These are phyloP conservation scores for Dermolepida albohirtum DNA, from an alignment of 2,888 invertebrate species.

Conservation along the genomic window DNA sequence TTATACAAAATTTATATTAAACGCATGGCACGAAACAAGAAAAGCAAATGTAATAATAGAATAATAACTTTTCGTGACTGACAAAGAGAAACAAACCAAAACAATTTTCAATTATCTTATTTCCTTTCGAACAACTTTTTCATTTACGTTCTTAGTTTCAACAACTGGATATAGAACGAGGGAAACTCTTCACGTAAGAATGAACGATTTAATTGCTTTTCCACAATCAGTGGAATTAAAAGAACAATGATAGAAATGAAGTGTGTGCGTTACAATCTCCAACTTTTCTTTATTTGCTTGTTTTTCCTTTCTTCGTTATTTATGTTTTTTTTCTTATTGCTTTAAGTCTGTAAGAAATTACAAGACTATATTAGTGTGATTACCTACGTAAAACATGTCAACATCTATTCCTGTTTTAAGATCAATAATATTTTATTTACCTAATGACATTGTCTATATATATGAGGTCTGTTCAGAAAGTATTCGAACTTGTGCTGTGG, in stretches of 20 bases:
- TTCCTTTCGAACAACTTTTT: background rate
- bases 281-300: background rate
- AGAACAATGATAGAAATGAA: background rate
- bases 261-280: background rate
- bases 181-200: background rate
- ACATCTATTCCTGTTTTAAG: too few species aligned
- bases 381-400: too few species aligned
- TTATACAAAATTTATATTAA: too few species aligned
- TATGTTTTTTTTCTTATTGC: background rate
- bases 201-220: conserved; percentile 10
- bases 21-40: background rate
- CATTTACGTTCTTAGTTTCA: conserved; percentile 1
- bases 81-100: conserved; percentile 2
- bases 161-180: background rate
- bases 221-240: conserved; percentile 1
- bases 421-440: too few species aligned
- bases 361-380: too few species aligned
- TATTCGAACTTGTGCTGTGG: too few species aligned
- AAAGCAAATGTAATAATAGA: conserved; percentile 6
- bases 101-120: conserved; percentile 15
- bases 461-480: too few species aligned
- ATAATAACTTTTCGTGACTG: background rate
- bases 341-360: too few species aligned
- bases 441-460: too few species aligned
- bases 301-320: background rate